Evolutionary conservation across 2,113 vertebrate species (phyloP).

Genomic region (Murina feae): DNA sequence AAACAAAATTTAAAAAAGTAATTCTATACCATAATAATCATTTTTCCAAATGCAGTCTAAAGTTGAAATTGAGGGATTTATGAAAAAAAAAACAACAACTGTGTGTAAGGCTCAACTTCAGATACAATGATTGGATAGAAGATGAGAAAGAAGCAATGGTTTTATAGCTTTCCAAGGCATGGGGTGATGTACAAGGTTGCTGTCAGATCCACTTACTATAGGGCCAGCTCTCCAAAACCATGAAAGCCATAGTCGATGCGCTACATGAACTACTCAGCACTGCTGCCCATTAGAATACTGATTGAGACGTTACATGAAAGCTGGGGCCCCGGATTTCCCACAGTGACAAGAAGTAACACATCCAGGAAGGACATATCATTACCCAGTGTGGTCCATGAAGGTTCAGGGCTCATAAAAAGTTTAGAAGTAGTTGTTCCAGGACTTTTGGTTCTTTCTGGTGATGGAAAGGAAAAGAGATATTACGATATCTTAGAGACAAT

Average conservation of each 20-base stretch:
- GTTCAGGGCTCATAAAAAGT: conserved; percentile 36
- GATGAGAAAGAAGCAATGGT: neutral
- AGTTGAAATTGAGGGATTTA: neutral
- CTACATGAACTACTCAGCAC: neutral
- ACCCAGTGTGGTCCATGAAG: conserved; percentile 28
- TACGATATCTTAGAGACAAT: conserved; percentile 36
- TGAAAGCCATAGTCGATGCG: neutral
- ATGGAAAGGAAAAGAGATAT: conserved; percentile 44
- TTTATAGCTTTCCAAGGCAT: neutral
- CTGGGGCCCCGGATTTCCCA: neutral
- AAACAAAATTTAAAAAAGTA: too few species aligned
- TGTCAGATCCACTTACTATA: neutral
- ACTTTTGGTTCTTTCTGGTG: conserved; percentile 35
- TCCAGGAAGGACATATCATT: neutral
- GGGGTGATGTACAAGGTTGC: neutral
- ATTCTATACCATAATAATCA: neutral
- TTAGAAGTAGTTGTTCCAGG: conserved; percentile 48
- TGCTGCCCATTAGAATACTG: neutral
- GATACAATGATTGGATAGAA: neutral
- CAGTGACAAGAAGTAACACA: neutral
- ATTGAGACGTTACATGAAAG: neutral
- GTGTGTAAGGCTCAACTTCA: neutral
- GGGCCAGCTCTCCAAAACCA: neutral
- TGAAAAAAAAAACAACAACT: neutral
- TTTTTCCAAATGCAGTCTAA: neutral